These are phyloP conservation scores for Cichladusa arquata DNA, from an alignment of 2,113 vertebrate species.

Conservation along the genomic window DNA sequence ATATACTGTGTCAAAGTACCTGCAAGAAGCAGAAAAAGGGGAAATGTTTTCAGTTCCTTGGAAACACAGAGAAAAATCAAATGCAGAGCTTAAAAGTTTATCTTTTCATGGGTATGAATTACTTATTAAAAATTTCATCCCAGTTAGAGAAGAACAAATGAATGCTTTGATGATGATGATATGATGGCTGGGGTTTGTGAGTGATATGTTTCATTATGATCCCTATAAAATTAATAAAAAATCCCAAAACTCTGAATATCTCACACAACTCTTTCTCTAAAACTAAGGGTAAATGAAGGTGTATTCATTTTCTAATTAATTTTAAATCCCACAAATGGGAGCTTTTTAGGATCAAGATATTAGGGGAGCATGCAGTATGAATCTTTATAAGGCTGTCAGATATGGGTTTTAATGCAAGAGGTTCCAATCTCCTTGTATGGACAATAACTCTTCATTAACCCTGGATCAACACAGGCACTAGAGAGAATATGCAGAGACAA, in stretches of 20 bases:
- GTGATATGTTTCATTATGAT: not conserved
- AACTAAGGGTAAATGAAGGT: not conserved
- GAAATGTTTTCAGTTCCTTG: constrained; percentile 44
- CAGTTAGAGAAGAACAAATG: not conserved
- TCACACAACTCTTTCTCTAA: not conserved
- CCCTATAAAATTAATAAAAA: not conserved
- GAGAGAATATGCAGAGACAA: not conserved
- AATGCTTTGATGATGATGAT: not conserved
- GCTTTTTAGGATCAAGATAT: not conserved
- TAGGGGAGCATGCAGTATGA: not conserved
- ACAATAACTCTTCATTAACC: not conserved
- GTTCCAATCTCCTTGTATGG: not conserved
- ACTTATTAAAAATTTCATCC: not conserved
- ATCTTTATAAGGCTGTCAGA: not conserved
- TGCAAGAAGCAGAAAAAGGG: constrained; percentile 48
- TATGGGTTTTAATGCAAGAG: not conserved
- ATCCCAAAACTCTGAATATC: not conserved
- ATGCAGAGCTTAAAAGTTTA: not conserved
- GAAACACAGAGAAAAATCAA: constrained; percentile 52
- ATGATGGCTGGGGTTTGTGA: not conserved
- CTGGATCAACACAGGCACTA: not conserved
- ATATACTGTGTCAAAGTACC: constrained; percentile 61
- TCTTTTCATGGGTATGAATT: not conserved
- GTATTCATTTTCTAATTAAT: not conserved
- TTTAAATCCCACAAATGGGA: not conserved